Percentiles rank a stretch among this genome's conserved stretches.
These are phyloP conservation scores for Sinella curviseta DNA, from an alignment of 1,140 invertebrate genomes.

Conservation along the genomic window DNA sequence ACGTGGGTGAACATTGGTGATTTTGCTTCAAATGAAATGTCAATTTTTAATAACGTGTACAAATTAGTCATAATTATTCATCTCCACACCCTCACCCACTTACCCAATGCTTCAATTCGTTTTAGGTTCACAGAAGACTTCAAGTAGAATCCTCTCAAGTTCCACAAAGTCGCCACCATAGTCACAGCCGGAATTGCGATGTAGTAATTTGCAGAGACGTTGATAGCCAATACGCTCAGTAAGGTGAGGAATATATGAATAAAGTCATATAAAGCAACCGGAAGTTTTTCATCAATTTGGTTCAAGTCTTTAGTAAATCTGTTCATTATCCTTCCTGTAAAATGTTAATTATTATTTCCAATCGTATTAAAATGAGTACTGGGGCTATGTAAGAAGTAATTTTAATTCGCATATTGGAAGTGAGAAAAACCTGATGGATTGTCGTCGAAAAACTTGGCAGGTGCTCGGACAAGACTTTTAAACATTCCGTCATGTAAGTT, in stretches of 20 bases:
- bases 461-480: not conserved
- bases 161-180: slow-evolving; percentile 58
- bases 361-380: not conserved
- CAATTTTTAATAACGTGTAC: not conserved
- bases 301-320: slow-evolving; percentile 50
- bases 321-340: slow-evolving; percentile 54
- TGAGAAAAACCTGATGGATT: slow-evolving; percentile 20
- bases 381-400: not conserved
- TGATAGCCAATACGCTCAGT: slow-evolving; percentile 67
- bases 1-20: slow-evolving; percentile 61
- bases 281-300: slow-evolving; percentile 74
- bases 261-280: slow-evolving; percentile 73
- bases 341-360: too few relatives aligned
- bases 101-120: slow-evolving; percentile 64
- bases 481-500: slow-evolving; percentile 30
- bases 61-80: not conserved
- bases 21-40: slow-evolving; percentile 53
- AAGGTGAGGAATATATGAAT: slow-evolving; percentile 61
- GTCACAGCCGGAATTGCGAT: slow-evolving; percentile 44
- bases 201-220: slow-evolving; percentile 55
- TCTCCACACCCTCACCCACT: too few relatives aligned
- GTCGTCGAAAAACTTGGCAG: slow-evolving; percentile 23
- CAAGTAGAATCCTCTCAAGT: slow-evolving; percentile 75
- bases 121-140: slow-evolving; percentile 81
- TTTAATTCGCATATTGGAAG: not conserved